These are phyloP conservation scores for Trachymyrmex cornetzi DNA, from an alignment of 1,140 invertebrate species.

Conservation along the genomic window DNA sequence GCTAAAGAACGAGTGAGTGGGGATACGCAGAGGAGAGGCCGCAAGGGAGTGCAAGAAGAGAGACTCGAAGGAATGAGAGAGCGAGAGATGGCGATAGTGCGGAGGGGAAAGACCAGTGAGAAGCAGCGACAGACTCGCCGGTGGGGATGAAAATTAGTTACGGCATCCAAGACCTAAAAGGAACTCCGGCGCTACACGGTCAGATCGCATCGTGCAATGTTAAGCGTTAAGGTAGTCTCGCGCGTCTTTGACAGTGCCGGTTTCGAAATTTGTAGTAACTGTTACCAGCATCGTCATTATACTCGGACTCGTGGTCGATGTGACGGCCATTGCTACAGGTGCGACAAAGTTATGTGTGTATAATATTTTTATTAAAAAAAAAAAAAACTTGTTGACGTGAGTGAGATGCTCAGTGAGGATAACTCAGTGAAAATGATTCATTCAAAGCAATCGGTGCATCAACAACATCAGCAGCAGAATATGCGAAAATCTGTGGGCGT, in stretches of 20 bases:
- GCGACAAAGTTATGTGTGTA: conserved; percentile 70
- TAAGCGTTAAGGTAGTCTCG: conserved; percentile 82
- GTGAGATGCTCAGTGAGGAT: conserved; percentile 84
- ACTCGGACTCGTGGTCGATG: conserved; percentile 81
- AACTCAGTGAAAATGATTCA: conserved; percentile 84
- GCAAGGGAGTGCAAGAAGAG: conserved; percentile 27
- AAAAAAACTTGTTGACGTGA: conserved; percentile 84
- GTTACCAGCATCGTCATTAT: conserved; percentile 71
- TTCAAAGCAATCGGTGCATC: conserved; percentile 83
- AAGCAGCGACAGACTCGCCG: conserved; percentile 76
- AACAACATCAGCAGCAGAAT: conserved; percentile 84
- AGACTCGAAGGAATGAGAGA: conserved; percentile 41
- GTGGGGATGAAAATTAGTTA: conserved; percentile 86
- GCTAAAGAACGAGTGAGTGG: conserved; percentile 53
- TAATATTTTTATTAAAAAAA: conserved; percentile 59
- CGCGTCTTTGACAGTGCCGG: conserved; percentile 76
- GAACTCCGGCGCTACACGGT: conserved; percentile 81
- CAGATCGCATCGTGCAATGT: conserved; percentile 85
- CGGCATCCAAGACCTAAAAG: conserved; percentile 85
- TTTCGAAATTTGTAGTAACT: conserved; percentile 73
- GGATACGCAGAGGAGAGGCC: conserved; percentile 48
- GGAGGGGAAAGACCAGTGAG: conserved; percentile 79
- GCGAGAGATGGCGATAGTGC: conserved; percentile 63
- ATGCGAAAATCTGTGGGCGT: conserved; percentile 86
- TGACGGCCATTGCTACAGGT: conserved; percentile 65